Evolutionary conservation across 2,113 vertebrate genomes (phyloP).

Genomic region (Macaca fascicularis): T2T-MFA8v1.1 NC_088381.1:44936501-44937000

Average conservation of each 20-base stretch:
- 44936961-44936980: background rate
- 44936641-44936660: background rate
- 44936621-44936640: constrained; percentile 9
- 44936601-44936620: background rate
- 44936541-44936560: constrained; percentile 40
- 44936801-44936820: background rate
- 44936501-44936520: constrained; percentile 53
- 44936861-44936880: background rate
- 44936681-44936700: constrained; percentile 17
- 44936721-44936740: background rate
- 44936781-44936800: background rate
- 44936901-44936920: background rate
- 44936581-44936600: background rate
- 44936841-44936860: background rate
- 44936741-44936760: background rate
- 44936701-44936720: background rate
- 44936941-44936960: background rate
- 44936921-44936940: background rate
- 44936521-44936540: constrained; percentile 55
- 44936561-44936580: background rate
- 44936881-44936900: constrained; percentile 4
- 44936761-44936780: constrained; percentile 20
- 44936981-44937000: background rate
- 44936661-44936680: background rate
- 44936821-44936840: background rate